phyloP scores from a whole-genome alignment of 2,113 vertebrate species.

The Chamaea fasciata region DNA sequence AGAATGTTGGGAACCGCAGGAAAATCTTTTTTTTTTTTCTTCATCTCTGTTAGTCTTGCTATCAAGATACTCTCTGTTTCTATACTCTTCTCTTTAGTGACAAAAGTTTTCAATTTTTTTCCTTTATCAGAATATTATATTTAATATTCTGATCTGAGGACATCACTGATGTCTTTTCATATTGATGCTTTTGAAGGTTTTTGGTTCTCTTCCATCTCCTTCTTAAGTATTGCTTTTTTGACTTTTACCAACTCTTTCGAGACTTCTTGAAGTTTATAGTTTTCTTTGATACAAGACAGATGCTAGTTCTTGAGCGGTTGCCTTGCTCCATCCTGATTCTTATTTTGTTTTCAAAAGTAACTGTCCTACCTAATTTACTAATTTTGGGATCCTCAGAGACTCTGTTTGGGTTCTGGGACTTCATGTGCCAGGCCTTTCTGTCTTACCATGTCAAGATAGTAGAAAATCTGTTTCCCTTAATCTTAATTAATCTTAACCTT shows the following conservation, averaged over 20 bases:
- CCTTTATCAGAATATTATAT: neutral
- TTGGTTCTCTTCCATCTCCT: neutral
- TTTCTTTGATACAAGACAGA: neutral
- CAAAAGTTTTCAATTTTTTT: neutral
- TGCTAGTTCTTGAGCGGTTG: neutral
- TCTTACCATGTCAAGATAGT: neutral
- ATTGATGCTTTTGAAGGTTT: neutral
- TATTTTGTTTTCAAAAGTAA: neutral
- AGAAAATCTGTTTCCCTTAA: neutral
- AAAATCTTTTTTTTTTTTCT: neutral
- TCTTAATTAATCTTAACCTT: neutral
- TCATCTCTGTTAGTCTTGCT: accelerated
- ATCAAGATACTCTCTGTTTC: neutral
- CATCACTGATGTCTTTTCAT: neutral
- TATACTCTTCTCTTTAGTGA: neutral
- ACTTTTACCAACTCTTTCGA: neutral
- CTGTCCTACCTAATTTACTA: neutral
- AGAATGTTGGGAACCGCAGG: neutral
- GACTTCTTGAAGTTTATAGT: neutral
- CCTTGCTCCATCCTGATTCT: neutral
- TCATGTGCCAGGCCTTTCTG: neutral
- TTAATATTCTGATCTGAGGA: neutral
- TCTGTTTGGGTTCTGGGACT: neutral
- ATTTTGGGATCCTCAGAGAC: neutral
- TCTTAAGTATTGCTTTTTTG: neutral